These are phyloP conservation scores for Hystrix cristata DNA, from an alignment of 2,113 vertebrate genomes.

Conservation along the genomic window DNA sequence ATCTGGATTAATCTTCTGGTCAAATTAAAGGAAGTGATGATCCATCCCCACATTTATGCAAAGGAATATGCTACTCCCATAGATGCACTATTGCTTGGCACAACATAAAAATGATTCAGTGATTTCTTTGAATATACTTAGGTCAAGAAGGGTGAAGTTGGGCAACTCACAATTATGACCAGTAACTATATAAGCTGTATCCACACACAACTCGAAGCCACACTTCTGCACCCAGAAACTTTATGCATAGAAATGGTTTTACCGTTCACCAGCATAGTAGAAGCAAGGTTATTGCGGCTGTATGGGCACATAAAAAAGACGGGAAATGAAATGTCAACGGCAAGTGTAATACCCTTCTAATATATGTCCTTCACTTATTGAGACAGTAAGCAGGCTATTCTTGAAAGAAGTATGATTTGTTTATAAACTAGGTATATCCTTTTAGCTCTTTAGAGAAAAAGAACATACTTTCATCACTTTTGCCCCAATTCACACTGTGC, in stretches of 20 bases:
- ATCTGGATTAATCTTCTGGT: background rate
- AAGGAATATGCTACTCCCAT: background rate
- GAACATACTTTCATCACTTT: slow-evolving; percentile 21
- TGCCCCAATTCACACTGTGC: background rate
- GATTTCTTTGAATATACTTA: background rate
- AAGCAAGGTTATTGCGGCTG: slow-evolving; percentile 25
- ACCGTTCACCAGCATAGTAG: background rate
- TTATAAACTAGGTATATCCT: slow-evolving; percentile 53
- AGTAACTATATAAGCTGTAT: background rate
- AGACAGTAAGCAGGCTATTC: slow-evolving; percentile 64
- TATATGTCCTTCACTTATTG: slow-evolving; percentile 66
- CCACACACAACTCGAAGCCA: background rate
- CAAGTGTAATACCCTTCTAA: slow-evolving; percentile 54
- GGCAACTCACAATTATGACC: background rate
- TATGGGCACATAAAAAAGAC: slow-evolving; percentile 57
- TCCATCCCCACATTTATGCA: background rate
- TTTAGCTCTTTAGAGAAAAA: slow-evolving; percentile 49
- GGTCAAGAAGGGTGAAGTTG: background rate
- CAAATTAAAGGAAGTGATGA: slow-evolving; percentile 27
- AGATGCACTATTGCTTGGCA: background rate
- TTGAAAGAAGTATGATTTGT: slow-evolving; percentile 73
- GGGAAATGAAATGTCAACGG: slow-evolving; percentile 69
- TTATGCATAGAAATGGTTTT: slow-evolving; percentile 51
- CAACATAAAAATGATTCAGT: background rate
- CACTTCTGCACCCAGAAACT: background rate